Conservation (phyloP, 2,113 vertebrate genomes). For the Ctenomys sociabilis region DNA sequence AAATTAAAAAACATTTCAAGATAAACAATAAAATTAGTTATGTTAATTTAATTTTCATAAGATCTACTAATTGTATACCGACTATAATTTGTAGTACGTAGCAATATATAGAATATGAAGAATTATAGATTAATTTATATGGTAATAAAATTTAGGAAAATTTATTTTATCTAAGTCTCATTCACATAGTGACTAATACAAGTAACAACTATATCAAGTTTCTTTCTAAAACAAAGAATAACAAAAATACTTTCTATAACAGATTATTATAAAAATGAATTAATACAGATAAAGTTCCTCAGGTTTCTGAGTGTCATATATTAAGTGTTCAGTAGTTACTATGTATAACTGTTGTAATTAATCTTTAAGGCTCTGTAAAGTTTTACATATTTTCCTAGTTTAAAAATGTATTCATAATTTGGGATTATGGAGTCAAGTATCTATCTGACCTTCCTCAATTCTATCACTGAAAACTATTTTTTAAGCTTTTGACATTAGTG, state of each 20-base stretch:
- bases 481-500: conserved; percentile 21
- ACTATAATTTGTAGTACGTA: conserved; percentile 24
- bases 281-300: not conserved
- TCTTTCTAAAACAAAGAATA: not conserved
- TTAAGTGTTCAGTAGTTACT: conserved; percentile 14
- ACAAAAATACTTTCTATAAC: not conserved
- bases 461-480: conserved; percentile 38
- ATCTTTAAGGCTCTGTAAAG: conserved; percentile 28
- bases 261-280: conserved; percentile 26
- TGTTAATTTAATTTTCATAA: conserved; percentile 39
- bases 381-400: not conserved
- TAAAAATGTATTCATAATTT: conserved; percentile 36
- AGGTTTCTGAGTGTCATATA: not conserved
- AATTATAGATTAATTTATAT: conserved; percentile 35
- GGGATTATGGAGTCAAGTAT: not conserved
- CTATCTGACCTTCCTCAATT: not conserved
- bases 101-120: not conserved
- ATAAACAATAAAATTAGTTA: not conserved
- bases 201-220: conserved; percentile 19
- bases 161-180: not conserved
- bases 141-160: conserved; percentile 33
- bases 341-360: not conserved
- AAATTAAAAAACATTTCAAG: not conserved
- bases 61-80: conserved; percentile 2
- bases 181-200: not conserved